Evolutionary conservation across 2,113 vertebrate genomes (phyloP).

Genomic region (Calyptomena viridis): DNA sequence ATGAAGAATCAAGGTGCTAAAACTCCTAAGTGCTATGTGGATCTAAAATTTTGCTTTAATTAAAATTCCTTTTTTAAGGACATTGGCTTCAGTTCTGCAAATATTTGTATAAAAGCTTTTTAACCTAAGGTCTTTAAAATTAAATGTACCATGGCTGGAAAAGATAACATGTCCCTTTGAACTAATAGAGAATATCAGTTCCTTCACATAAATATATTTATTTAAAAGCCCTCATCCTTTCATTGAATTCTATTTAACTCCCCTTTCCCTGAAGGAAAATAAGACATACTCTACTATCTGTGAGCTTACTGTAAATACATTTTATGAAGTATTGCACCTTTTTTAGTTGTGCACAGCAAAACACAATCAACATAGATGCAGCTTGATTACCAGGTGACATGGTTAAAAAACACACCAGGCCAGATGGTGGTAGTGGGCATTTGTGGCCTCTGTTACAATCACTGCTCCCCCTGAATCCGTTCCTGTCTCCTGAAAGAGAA

Average conservation of each 20-base stretch:
- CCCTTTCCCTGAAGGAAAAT: not conserved
- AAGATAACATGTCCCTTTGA: not conserved
- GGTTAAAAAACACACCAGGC: not conserved
- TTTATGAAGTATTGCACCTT: not conserved
- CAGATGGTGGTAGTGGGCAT: not conserved
- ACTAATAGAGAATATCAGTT: not conserved
- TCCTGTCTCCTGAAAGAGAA: not conserved
- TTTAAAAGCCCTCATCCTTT: not conserved
- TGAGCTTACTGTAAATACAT: not conserved
- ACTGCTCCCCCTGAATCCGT: not conserved
- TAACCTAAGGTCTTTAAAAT: not conserved
- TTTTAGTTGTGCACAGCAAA: not conserved
- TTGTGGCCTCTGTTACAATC: not conserved
- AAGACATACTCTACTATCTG: not conserved
- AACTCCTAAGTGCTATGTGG: not conserved
- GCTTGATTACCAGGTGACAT: not conserved
- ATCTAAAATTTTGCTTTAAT: not conserved
- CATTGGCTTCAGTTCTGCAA: not conserved
- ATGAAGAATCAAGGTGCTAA: not conserved
- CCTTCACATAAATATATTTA: not conserved
- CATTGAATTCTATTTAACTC: not conserved
- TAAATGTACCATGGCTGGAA: not conserved
- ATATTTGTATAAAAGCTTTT: not conserved
- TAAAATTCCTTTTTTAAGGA: not conserved
- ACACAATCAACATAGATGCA: not conserved